Evolutionary conservation across 35 echinoderm and acorn worm species (phyloP), one percentile per base, ranked within the genome.

Genomic region (Chiridota heheva): DNA sequence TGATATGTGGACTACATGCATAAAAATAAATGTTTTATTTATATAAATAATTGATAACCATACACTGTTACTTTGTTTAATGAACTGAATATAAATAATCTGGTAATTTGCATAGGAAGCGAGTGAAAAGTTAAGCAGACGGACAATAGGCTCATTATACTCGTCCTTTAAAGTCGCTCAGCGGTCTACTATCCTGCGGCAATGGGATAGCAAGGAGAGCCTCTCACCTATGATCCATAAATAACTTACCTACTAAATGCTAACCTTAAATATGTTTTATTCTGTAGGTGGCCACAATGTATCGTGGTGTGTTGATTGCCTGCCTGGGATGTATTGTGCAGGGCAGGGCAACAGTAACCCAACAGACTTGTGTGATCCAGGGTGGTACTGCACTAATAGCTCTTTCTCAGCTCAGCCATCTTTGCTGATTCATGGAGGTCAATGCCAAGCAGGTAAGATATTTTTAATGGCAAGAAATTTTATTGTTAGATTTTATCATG

Each of bases 331-430:
- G 28, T 96, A 90, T 70, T 96, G 92, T 40, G 45, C 58, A 29
- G 93, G 93, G 5, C 72, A 77, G 27, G 93, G 93, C 53, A 91
- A 91, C 41, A 61, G 58, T n/a, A 36, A 84, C 20, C 93, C 93
- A 1, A 96, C 93, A 30, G 87, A 78, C 7, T 62, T 68, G 34
- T 96, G 93, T 72, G 78, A 96, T 60, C 57, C 77, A 20, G 93
- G 93, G 18, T 96, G 93, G 93, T 96, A 91, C 46, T 96, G 93
- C 56, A 84, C 67, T 63, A 79, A 67, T 76, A 88, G 88, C 27
- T 65, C 93, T 5, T 72, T 91, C 18, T 74, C 86, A 44, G 26
- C 88, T 15, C 83, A 96, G 22, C 93, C 93, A 44, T 87, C 83
- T 0, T 59, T 82, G 30, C 58, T 84, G 0, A 36, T 15, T 41